Evolutionary conservation across 1,140 invertebrate species (phyloP).

Genomic region (Orchesella cincta): DNA sequence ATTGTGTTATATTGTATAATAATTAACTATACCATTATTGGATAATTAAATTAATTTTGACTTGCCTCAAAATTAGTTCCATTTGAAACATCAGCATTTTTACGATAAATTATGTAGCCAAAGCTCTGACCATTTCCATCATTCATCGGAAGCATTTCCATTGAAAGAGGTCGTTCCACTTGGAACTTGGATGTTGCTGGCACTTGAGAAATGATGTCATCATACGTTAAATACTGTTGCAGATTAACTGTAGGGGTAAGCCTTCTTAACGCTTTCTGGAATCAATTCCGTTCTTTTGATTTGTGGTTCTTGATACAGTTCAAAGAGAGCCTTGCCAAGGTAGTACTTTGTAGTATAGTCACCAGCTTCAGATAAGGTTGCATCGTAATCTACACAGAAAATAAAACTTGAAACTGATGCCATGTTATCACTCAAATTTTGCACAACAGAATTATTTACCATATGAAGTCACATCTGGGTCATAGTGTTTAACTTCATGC

Average conservation of each 20-base stretch:
- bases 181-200: conserved; percentile 38
- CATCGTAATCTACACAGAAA: conserved; percentile 29
- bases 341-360: conserved; percentile 49
- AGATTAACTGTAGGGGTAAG: conserved; percentile 53
- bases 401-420: neutral
- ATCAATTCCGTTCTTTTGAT: conserved; percentile 51
- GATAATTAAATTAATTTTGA: neutral
- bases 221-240: conserved; percentile 52
- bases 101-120: conserved; percentile 63
- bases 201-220: conserved; percentile 41
- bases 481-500: neutral
- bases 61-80: conserved; percentile 21
- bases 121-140: conserved; percentile 61
- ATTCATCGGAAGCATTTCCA: conserved; percentile 65
- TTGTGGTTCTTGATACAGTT: neutral
- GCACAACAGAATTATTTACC: no score
- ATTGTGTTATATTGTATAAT: conserved; percentile 47
- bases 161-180: conserved; percentile 53
- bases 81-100: conserved; percentile 45
- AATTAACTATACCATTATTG: neutral
- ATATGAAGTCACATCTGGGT: conserved; percentile 8
- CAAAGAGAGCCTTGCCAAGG: conserved; percentile 52
- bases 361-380: conserved; percentile 40
- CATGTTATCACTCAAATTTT: neutral
- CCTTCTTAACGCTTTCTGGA: conserved; percentile 49